Conservation (phyloP, 2,888 invertebrate species). For the Matsumyia berberina region DNA sequence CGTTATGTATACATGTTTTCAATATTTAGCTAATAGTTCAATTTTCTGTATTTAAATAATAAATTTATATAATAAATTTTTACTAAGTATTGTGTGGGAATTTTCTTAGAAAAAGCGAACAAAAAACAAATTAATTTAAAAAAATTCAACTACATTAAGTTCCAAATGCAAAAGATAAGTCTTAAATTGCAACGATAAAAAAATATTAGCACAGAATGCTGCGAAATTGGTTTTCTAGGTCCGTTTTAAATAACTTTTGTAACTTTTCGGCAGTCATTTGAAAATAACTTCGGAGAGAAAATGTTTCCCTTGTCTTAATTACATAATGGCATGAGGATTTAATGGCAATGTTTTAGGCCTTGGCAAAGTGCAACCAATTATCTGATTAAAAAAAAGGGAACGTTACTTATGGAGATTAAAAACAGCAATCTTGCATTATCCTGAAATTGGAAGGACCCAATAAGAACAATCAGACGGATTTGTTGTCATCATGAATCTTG, state of each 20-base stretch:
- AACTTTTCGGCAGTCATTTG: no score
- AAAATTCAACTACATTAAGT: conserved; percentile 23
- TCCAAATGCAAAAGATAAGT: conserved; percentile 38
- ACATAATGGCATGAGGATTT: no score
- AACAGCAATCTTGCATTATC: no score
- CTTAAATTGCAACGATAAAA: not conserved
- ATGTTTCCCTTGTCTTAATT: no score
- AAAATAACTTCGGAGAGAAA: no score
- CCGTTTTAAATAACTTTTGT: not conserved
- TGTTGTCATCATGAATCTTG: no score
- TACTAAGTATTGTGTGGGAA: conserved; percentile 52
- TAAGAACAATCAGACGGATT: no score
- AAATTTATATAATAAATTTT: conserved; percentile 53
- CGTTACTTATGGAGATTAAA: no score
- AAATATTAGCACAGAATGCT: conserved; percentile 10
- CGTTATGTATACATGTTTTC: conserved; percentile 17
- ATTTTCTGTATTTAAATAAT: conserved; percentile 47
- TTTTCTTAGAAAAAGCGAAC: conserved; percentile 41
- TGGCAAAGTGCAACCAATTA: no score
- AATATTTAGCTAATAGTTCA: conserved; percentile 63
- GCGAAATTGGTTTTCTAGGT: not conserved
- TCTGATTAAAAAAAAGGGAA: no score
- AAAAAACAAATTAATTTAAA: conserved; percentile 18
- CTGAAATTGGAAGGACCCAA: no score
- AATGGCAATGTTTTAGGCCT: no score